These are phyloP conservation scores for Sorex araneus DNA, from an alignment of 2,113 vertebrate species.

Conservation along the genomic window DNA sequence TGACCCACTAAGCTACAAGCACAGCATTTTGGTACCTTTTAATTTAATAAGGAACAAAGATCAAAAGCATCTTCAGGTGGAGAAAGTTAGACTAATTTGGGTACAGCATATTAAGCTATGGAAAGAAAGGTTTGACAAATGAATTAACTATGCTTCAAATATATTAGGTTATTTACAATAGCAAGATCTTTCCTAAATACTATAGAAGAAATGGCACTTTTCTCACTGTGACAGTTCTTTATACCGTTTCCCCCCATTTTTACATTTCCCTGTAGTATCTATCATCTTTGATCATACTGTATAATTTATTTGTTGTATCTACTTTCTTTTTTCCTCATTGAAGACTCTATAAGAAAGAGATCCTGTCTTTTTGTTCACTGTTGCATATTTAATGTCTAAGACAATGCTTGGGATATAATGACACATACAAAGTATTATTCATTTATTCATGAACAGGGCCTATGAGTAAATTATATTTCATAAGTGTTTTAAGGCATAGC, in stretches of 20 bases:
- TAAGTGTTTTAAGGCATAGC: background rate
- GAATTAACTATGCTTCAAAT: conserved; percentile 77
- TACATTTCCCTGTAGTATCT: conserved; percentile 35
- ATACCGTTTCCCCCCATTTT: background rate
- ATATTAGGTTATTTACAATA: conserved; percentile 36
- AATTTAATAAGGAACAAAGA: conserved; percentile 76
- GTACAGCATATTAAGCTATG: conserved; percentile 66
- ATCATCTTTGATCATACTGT: background rate
- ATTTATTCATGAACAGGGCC: background rate
- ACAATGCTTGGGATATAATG: background rate
- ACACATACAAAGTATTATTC: background rate
- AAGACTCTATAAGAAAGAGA: conserved; percentile 20
- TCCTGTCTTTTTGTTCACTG: conserved; percentile 26
- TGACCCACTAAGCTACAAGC: conserved; percentile 75
- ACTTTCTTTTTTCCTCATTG: background rate
- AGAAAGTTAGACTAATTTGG: conserved; percentile 81
- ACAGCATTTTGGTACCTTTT: conserved; percentile 75
- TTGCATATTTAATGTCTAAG: background rate
- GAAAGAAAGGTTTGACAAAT: conserved; percentile 76
- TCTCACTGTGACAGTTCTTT: background rate
- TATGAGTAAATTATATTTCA: conserved; percentile 24
- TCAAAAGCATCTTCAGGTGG: conserved; percentile 76
- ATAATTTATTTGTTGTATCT: conserved; percentile 13
- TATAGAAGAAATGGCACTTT: conserved; percentile 14
- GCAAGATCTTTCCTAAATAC: background rate